phyloP scores from a whole-genome alignment of 2,797 vertebrate species.

The Pseudomugil tenellus region DNA sequence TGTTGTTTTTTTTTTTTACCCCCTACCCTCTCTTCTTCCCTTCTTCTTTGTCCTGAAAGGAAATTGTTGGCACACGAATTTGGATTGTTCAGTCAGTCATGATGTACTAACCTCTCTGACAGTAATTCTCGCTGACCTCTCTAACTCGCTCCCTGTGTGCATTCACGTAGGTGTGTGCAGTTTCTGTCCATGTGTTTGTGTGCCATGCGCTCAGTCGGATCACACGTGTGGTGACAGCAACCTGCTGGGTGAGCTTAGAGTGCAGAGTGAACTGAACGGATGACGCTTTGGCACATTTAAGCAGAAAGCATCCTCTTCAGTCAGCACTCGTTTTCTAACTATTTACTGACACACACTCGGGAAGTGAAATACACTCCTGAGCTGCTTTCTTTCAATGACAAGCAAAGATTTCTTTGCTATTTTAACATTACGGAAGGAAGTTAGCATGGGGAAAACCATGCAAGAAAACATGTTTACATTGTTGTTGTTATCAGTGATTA shows the following conservation, averaged over 20 bases:
- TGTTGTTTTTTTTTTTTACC: slow-evolving; percentile 9
- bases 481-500: too few relatives aligned
- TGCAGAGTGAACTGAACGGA: slow-evolving; percentile 51
- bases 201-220: slow-evolving; percentile 41
- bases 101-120: slow-evolving; percentile 71
- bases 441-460: not conserved
- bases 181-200: slow-evolving; percentile 31
- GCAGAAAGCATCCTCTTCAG: slow-evolving; percentile 72
- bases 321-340: slow-evolving; percentile 67
- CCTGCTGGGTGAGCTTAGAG: slow-evolving; percentile 74
- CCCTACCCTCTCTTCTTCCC: slow-evolving; percentile 24
- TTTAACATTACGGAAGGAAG: not conserved
- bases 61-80: slow-evolving; percentile 74
- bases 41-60: slow-evolving; percentile 67
- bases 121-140: slow-evolving; percentile 77
- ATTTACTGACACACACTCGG: slow-evolving; percentile 59
- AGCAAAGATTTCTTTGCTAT: not conserved
- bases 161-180: slow-evolving; percentile 20
- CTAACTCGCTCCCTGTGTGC: not conserved
- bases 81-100: slow-evolving; percentile 70
- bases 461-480: not conserved
- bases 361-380: slow-evolving; percentile 45
- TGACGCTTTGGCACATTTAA: slow-evolving; percentile 76
- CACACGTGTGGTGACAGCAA: slow-evolving; percentile 73
- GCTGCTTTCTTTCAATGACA: slow-evolving; percentile 3